Evolutionary conservation across 1,140 invertebrate species (phyloP).

Genomic region (Grapholita molesta): DNA sequence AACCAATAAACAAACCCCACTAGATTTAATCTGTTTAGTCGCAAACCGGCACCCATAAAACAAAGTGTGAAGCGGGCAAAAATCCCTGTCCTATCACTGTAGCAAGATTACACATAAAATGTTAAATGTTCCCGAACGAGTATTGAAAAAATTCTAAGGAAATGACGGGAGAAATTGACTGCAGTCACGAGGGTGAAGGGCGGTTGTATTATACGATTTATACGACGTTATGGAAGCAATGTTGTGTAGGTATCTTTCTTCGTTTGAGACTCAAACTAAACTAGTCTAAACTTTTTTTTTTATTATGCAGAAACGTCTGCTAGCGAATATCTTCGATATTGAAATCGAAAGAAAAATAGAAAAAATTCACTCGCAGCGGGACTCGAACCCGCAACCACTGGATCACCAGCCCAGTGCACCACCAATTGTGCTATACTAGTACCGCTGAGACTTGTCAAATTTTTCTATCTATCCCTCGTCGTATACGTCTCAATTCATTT

Average conservation of each 20-base stretch:
- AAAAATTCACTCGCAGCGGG: too few species aligned
- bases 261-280: too few species aligned
- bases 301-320: too few species aligned
- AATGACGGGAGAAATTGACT: constrained; percentile 60
- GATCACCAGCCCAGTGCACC: too few species aligned
- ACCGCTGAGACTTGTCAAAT: too few species aligned
- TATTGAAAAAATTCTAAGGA: constrained; percentile 73
- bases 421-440: too few species aligned
- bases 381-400: too few species aligned
- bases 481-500: too few species aligned
- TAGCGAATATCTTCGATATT: too few species aligned
- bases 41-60: constrained; percentile 73
- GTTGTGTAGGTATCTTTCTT: neutral
- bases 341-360: too few species aligned
- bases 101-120: constrained; percentile 77
- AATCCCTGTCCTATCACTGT: constrained; percentile 70
- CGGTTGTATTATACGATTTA: constrained; percentile 13
- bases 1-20: constrained; percentile 51
- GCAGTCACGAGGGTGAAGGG: neutral
- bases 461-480: too few species aligned
- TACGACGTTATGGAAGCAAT: neutral
- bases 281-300: too few species aligned
- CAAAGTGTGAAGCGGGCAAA: constrained; percentile 66
- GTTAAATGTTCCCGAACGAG: constrained; percentile 75
- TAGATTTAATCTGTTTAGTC: constrained; percentile 74